Conservation (phyloP, 2,888 invertebrate species). For the Pomacea canaliculata region DNA sequence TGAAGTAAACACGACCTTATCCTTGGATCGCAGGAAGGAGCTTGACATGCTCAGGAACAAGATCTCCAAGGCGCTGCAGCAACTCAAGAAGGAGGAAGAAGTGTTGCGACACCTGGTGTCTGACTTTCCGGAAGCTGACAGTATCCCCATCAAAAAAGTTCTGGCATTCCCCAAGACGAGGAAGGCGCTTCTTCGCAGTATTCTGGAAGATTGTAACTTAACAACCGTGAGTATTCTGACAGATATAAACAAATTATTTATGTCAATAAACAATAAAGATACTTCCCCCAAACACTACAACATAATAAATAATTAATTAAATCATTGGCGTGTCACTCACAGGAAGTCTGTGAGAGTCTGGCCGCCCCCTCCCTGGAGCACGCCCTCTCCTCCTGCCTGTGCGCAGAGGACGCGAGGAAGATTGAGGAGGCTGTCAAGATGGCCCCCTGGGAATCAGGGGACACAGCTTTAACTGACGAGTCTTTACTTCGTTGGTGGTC, state of each 20-base stretch:
- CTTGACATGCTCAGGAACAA: neutral
- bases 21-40: neutral
- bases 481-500: neutral
- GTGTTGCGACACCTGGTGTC: slow-evolving; percentile 9
- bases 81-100: neutral
- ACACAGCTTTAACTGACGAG: neutral
- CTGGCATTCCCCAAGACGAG: neutral
- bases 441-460: neutral
- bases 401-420: neutral
- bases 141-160: neutral
- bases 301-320: too few relatives aligned
- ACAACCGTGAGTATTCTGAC: neutral
- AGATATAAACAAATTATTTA: too few relatives aligned
- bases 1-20: neutral
- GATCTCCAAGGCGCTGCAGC: neutral
- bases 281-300: too few relatives aligned
- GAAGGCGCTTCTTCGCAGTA: neutral
- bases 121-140: neutral
- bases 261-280: too few relatives aligned
- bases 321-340: neutral
- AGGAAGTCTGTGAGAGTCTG: neutral
- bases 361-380: neutral
- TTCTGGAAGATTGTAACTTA: neutral
- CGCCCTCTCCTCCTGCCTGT: neutral
- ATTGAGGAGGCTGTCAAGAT: neutral